Percentiles rank a stretch among this genome's conserved stretches.
Conservation (phyloP, 2,888 invertebrate species). For the Melanostoma mellinum region DNA sequence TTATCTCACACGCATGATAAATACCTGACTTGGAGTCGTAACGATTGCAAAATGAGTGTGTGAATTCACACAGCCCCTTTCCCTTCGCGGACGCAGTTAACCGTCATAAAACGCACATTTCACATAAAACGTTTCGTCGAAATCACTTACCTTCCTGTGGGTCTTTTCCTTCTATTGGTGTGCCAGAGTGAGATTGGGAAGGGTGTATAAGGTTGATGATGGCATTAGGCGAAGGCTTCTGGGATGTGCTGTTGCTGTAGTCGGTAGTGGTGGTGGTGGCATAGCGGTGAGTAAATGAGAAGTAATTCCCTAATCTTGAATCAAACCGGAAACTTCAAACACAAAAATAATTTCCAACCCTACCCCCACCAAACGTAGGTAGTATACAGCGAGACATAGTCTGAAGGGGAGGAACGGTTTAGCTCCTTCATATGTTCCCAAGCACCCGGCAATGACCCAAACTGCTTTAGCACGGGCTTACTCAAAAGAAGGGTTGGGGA, state of each 20-base stretch:
- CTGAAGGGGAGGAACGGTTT: too few species aligned
- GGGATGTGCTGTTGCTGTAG: neutral
- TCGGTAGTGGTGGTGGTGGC: neutral
- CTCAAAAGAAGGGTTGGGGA: conserved; percentile 38
- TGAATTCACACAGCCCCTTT: conserved; percentile 55
- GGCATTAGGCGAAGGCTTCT: conserved; percentile 33
- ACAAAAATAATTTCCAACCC: conserved; percentile 50
- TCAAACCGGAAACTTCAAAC: conserved; percentile 67
- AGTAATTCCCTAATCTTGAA: conserved; percentile 63
- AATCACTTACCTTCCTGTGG: conserved; percentile 63
- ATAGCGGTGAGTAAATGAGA: conserved; percentile 45
- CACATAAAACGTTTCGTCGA: conserved; percentile 72
- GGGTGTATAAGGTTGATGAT: conserved; percentile 20
- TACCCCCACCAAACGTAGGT: conserved; percentile 7
- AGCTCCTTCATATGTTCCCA: neutral
- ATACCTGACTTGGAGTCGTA: conserved; percentile 69
- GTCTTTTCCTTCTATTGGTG: neutral
- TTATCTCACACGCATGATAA: conserved; percentile 72
- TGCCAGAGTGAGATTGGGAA: neutral
- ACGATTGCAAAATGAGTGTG: conserved; percentile 70
- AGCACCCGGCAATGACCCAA: conserved; percentile 28
- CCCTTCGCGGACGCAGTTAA: conserved; percentile 52
- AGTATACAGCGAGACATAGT: neutral
- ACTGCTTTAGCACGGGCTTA: conserved; percentile 10
- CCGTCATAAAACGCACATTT: conserved; percentile 72